Evolutionary conservation across 1,140 invertebrate species (phyloP).

Genomic region (Galleria mellonella): DNA sequence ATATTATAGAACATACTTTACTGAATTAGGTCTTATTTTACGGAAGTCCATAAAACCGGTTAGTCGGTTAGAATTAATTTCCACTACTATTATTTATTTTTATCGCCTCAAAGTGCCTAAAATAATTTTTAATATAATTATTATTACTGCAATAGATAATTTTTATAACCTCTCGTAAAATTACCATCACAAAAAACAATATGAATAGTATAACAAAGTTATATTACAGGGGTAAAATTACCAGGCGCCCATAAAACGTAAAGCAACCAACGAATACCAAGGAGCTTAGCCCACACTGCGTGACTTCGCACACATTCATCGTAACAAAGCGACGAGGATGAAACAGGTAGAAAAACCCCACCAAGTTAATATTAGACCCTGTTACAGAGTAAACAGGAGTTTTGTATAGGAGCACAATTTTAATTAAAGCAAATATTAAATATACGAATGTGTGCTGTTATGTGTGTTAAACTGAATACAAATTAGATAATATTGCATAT

Average conservation of each 20-base stretch:
- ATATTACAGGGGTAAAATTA: constrained; percentile 19
- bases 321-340: constrained; percentile 30
- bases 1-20: too few relatives aligned
- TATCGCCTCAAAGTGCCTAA: too few relatives aligned
- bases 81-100: too few relatives aligned
- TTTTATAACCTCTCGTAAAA: constrained; percentile 2
- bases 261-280: constrained; percentile 31
- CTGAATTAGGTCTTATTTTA: too few relatives aligned
- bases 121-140: too few relatives aligned
- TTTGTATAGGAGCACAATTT: constrained; percentile 28
- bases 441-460: constrained; percentile 7
- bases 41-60: too few relatives aligned
- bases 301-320: constrained; percentile 47
- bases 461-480: constrained; percentile 15
- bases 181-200: background rate
- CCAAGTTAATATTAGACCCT: constrained; percentile 35
- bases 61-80: too few relatives aligned
- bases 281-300: constrained; percentile 30
- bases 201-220: constrained; percentile 6
- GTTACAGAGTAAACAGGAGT: constrained; percentile 28
- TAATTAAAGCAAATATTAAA: constrained; percentile 41
- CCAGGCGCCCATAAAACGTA: constrained; percentile 32
- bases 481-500: constrained; percentile 12
- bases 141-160: background rate
- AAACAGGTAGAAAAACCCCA: constrained; percentile 50